phyloP scores from a whole-genome alignment of 2,113 vertebrate genomes.

The Oncorhynchus masou region DNA sequence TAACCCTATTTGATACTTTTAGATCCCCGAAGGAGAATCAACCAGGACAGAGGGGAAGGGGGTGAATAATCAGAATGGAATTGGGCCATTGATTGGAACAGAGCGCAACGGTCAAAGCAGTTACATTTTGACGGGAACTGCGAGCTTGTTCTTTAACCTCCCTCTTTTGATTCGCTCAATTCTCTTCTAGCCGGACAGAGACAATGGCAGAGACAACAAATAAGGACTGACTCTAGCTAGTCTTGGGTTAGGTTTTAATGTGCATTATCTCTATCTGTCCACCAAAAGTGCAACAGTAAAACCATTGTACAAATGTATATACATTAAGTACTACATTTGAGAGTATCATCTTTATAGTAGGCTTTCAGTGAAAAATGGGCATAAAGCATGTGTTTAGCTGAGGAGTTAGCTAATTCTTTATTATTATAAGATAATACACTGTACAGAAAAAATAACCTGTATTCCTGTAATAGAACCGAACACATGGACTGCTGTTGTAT shows the following conservation, averaged over 20 bases:
- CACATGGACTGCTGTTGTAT: constrained; percentile 5
- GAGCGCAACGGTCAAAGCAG: neutral
- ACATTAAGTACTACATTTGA: no score
- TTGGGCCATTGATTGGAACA: constrained; percentile 1
- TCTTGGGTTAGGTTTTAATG: neutral
- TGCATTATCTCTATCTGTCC: neutral
- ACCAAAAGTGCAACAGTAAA: neutral
- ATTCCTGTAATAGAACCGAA: neutral
- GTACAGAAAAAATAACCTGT: neutral
- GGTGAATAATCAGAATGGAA: neutral
- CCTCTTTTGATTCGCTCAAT: no score
- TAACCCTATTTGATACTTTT: neutral
- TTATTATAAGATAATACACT: no score
- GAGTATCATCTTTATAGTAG: no score
- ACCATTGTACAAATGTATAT: neutral
- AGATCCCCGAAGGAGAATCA: neutral
- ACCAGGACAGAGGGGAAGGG: neutral
- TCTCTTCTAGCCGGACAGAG: neutral
- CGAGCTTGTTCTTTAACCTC: neutral
- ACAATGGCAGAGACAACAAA: neutral
- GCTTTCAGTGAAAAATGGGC: no score
- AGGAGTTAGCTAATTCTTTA: no score
- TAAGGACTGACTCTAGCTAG: neutral
- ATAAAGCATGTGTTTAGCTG: no score
- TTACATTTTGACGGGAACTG: neutral